phyloP scores from a whole-genome alignment of 2,113 vertebrate species.

The Chloroceryle aenea region DNA sequence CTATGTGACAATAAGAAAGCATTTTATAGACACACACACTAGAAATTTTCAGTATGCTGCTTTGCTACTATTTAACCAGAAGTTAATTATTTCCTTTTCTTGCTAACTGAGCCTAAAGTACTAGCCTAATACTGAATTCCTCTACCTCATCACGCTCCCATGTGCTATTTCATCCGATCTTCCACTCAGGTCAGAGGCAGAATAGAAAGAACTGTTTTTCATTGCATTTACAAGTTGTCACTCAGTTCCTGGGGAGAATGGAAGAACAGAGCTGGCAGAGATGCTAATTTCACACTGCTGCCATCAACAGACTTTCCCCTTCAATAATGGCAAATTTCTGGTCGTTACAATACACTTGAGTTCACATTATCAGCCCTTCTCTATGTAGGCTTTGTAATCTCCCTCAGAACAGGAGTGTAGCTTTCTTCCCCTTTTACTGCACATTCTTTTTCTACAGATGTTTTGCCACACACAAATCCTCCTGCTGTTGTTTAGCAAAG shows the following conservation, averaged over 20 bases:
- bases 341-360: not conserved
- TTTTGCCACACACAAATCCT: not conserved
- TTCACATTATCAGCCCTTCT: not conserved
- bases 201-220: not conserved
- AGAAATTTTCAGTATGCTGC: not conserved
- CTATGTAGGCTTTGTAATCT: not conserved
- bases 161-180: not conserved
- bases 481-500: not conserved
- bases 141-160: not conserved
- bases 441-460: accelerated
- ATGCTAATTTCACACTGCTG: not conserved
- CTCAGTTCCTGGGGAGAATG: not conserved
- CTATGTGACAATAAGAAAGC: not conserved
- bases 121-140: not conserved
- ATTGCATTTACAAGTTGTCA: not conserved
- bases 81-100: not conserved
- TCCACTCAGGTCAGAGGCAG: not conserved
- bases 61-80: not conserved
- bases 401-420: not conserved
- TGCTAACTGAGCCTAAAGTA: not conserved
- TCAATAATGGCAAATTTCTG: not conserved
- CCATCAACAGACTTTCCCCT: not conserved
- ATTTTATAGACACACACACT: not conserved
- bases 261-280: not conserved
- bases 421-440: not conserved